A percentile compares a stretch with the other conserved stretches of the same genome.
phyloP scores from a whole-genome alignment of 2,888 invertebrate genomes.

The Parapristionchus giblindavisi region DNA sequence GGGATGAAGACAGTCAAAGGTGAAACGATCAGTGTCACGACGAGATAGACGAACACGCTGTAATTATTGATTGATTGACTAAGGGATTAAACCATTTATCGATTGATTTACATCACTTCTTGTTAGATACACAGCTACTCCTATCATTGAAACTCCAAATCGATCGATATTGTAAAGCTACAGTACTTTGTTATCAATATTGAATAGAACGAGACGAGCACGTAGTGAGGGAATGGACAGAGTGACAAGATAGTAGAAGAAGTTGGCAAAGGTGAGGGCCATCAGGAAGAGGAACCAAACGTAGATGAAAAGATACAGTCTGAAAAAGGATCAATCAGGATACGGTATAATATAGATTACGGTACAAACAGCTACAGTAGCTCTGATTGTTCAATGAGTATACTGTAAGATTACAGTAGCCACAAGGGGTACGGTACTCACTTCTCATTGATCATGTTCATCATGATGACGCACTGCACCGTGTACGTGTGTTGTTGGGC shows the following conservation, averaged over 20 bases:
- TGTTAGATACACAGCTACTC: neutral
- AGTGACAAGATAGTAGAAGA: slow-evolving; percentile 56
- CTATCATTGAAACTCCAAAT: neutral
- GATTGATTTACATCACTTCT: too few species aligned
- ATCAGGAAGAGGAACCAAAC: slow-evolving; percentile 57
- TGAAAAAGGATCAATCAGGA: slow-evolving; percentile 25
- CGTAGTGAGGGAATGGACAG: slow-evolving; percentile 52
- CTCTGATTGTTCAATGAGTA: neutral
- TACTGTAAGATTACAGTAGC: too few species aligned
- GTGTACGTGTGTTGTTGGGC: slow-evolving; percentile 58
- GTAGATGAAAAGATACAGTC: slow-evolving; percentile 58
- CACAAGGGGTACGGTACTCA: too few species aligned
- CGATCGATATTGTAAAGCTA: neutral
- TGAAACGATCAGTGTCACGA: slow-evolving; percentile 43
- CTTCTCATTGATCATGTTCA: slow-evolving; percentile 64
- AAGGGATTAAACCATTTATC: neutral
- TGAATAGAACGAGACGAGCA: slow-evolving; percentile 47
- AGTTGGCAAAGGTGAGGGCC: slow-evolving; percentile 55
- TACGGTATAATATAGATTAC: neutral
- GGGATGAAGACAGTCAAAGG: slow-evolving; percentile 52
- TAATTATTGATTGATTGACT: neutral
- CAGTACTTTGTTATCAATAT: slow-evolving; percentile 47
- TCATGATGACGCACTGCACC: slow-evolving; percentile 62
- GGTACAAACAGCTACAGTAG: neutral
- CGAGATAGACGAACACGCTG: slow-evolving; percentile 17